These are phyloP conservation scores for Ostrea edulis DNA, from an alignment of 1,140 invertebrate species.

Conservation along the genomic window DNA sequence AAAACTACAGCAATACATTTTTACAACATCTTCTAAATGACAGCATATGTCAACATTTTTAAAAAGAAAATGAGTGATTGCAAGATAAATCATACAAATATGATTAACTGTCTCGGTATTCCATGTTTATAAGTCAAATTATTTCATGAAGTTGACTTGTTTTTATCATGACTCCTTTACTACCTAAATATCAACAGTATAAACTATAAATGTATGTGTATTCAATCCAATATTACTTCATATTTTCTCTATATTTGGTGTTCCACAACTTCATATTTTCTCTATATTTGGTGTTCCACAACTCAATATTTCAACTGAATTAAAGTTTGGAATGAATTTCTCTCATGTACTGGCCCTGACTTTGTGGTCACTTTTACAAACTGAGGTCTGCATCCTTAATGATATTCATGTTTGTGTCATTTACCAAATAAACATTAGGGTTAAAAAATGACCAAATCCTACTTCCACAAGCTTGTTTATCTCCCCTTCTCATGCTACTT, in stretches of 20 bases:
- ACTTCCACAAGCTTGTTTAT: background rate
- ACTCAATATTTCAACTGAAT: background rate
- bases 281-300: background rate
- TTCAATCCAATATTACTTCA: background rate
- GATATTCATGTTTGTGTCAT: background rate
- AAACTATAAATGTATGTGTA: background rate
- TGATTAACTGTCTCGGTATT: slow-evolving; percentile 16
- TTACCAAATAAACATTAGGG: background rate
- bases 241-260: background rate
- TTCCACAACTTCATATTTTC: background rate
- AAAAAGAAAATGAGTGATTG: background rate
- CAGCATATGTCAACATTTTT: background rate
- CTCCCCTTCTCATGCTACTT: background rate
- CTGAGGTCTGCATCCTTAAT: background rate
- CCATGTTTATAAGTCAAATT: background rate
- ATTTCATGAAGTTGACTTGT: background rate
- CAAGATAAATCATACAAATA: slow-evolving; percentile 17
- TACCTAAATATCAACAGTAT: background rate
- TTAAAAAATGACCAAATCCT: background rate
- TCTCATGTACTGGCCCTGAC: no score
- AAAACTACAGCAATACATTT: background rate
- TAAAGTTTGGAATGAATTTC: no score
- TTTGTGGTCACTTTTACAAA: background rate
- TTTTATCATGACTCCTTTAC: background rate
- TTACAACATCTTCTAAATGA: background rate